These are phyloP conservation scores for Drosophila prolongata DNA, from an alignment of 2,888 invertebrate genomes.

Conservation along the genomic window DNA sequence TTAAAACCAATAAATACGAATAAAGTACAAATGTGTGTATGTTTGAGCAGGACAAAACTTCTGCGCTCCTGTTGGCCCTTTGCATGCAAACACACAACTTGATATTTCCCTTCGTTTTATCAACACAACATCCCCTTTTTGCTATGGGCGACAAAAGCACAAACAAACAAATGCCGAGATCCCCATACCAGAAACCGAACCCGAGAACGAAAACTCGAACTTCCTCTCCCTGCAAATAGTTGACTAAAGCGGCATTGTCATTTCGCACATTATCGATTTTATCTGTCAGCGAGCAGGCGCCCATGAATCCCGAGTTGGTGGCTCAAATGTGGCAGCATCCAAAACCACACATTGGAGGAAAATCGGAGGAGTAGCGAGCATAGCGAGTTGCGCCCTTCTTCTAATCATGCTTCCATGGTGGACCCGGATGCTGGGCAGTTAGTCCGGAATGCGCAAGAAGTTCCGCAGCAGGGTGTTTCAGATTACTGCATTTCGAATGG, in stretches of 20 bases:
- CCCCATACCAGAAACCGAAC: conserved; percentile 9
- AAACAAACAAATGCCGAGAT: conserved; percentile 19
- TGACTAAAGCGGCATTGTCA: conserved; percentile 36
- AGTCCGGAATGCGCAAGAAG: conserved; percentile 39
- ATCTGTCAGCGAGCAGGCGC: conserved; percentile 63
- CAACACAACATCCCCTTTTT: conserved; percentile 12
- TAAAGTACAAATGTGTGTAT: neutral
- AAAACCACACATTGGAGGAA: conserved; percentile 8
- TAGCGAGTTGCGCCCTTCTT: conserved; percentile 30
- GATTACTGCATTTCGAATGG: conserved; percentile 3
- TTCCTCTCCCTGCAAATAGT: conserved; percentile 19
- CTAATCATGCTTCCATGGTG: conserved; percentile 47
- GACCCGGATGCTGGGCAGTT: conserved; percentile 39
- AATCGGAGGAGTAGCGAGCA: neutral
- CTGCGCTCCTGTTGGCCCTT: conserved; percentile 4
- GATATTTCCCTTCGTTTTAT: conserved; percentile 5
- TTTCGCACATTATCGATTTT: conserved; percentile 78
- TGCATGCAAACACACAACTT: conserved; percentile 22
- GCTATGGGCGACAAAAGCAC: neutral
- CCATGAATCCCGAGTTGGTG: conserved; percentile 30
- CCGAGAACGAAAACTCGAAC: conserved; percentile 4
- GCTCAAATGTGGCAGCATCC: conserved; percentile 17
- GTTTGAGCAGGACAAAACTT: neutral
- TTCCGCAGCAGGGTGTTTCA: conserved; percentile 21
- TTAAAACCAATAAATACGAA: conserved; percentile 15